Evolutionary conservation across 1,140 invertebrate genomes (phyloP).

Genomic region (Pteromalus puparum): DNA sequence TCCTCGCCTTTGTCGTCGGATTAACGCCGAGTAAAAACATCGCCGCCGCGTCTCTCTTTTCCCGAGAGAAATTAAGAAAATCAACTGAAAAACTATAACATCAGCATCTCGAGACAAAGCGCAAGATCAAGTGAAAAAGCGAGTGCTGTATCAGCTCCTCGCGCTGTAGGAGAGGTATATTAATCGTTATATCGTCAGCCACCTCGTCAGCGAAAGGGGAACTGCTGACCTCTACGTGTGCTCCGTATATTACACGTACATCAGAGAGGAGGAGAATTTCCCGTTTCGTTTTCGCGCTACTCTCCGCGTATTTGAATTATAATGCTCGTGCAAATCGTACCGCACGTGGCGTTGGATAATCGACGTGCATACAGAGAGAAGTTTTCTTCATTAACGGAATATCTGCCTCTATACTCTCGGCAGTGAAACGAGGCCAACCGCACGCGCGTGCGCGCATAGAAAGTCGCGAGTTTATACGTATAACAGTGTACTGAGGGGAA

Average conservation of each 20-base stretch:
- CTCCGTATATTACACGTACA: not conserved
- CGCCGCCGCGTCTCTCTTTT: too few species aligned
- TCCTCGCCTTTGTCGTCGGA: slow-evolving; percentile 13
- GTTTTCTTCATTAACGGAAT: slow-evolving; percentile 1
- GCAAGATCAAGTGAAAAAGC: not conserved
- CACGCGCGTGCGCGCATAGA: not conserved
- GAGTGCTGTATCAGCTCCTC: not conserved
- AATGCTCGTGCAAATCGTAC: too few species aligned
- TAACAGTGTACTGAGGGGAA: too few species aligned
- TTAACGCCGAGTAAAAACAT: too few species aligned
- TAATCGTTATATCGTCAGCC: not conserved
- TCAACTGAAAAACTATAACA: not conserved
- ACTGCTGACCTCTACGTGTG: slow-evolving; percentile 53
- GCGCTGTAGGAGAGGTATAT: too few species aligned
- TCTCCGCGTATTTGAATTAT: too few species aligned
- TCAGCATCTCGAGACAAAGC: not conserved
- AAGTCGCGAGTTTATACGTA: not conserved
- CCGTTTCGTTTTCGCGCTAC: too few species aligned
- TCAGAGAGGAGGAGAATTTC: not conserved
- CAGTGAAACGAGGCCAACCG: not conserved
- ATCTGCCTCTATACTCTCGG: not conserved
- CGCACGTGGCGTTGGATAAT: slow-evolving; percentile 4
- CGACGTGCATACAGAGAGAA: not conserved
- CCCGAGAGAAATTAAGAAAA: too few species aligned
- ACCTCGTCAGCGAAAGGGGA: slow-evolving; percentile 53